Evolutionary conservation across 2,888 invertebrate genomes (phyloP).

Genomic region (Agonopterix subpropinquella): DNA sequence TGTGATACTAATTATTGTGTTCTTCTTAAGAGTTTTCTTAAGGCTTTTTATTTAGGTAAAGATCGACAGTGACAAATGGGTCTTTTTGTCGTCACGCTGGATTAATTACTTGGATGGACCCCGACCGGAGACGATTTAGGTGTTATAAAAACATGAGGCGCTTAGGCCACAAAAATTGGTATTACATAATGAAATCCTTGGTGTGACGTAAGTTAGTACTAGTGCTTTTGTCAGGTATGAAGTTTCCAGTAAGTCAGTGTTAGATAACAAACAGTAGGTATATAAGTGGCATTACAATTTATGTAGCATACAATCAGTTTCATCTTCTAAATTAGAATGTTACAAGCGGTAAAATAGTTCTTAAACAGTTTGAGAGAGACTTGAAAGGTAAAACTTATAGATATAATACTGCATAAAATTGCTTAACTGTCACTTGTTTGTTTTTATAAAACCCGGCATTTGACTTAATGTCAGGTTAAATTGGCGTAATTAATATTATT

Average conservation of each 20-base stretch:
- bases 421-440: too few species aligned
- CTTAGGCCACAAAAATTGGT: slow-evolving; percentile 11
- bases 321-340: too few species aligned
- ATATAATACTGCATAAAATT: too few species aligned
- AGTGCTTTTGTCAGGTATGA: slow-evolving; percentile 1
- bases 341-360: too few species aligned
- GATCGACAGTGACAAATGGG: slow-evolving; percentile 8
- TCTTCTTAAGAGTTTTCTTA: background rate
- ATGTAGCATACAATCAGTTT: too few species aligned
- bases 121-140: slow-evolving; percentile 2
- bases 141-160: slow-evolving; percentile 7
- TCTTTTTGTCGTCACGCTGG: slow-evolving; percentile 1
- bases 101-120: background rate
- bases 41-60: background rate
- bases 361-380: too few species aligned
- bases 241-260: slow-evolving; percentile 1
- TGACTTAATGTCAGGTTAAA: too few species aligned
- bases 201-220: slow-evolving; percentile 47
- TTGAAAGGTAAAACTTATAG: too few species aligned
- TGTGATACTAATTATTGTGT: background rate
- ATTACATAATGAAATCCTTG: slow-evolving; percentile 57
- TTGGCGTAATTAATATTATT: too few species aligned
- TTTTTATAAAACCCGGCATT: too few species aligned
- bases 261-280: background rate
- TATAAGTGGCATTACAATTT: too few species aligned